Evolutionary conservation across 2,113 vertebrate genomes (phyloP).

Genomic region (Heterocephalus glaber): DNA sequence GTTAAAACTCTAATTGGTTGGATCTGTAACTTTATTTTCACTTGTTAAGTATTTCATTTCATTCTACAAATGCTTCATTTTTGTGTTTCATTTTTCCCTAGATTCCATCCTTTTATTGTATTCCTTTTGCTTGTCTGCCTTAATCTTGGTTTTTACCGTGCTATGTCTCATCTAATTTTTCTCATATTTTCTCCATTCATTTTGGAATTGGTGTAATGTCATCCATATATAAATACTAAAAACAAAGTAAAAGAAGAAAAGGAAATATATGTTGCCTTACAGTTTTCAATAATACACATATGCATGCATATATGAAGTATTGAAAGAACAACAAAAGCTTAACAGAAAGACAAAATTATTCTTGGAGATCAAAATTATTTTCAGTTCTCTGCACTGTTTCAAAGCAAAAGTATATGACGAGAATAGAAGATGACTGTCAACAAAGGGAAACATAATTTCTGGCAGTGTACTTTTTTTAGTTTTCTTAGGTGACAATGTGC

Average conservation of each 20-base stretch:
- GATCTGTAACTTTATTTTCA: neutral
- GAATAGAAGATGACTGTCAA: neutral
- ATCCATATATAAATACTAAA: slow-evolving; percentile 18
- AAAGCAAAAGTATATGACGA: neutral
- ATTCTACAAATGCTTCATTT: neutral
- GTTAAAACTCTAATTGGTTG: neutral
- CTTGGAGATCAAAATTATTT: neutral
- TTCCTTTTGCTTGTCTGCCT: slow-evolving; percentile 17
- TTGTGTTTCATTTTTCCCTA: neutral
- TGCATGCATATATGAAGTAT: neutral
- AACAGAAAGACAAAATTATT: neutral
- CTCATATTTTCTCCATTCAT: neutral
- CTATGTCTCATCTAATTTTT: slow-evolving; percentile 20
- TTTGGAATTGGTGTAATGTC: neutral
- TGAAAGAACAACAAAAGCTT: neutral
- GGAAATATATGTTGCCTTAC: neutral
- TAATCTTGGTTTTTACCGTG: neutral
- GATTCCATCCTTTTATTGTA: neutral
- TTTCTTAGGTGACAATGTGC: neutral
- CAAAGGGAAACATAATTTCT: neutral
- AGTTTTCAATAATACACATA: neutral
- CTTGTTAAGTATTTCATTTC: neutral
- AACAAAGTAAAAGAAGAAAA: neutral
- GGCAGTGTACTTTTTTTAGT: neutral
- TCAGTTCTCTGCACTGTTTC: neutral